phyloP scores from a whole-genome alignment of 1,140 invertebrate genomes.

The Bombus soroeensis region DNA sequence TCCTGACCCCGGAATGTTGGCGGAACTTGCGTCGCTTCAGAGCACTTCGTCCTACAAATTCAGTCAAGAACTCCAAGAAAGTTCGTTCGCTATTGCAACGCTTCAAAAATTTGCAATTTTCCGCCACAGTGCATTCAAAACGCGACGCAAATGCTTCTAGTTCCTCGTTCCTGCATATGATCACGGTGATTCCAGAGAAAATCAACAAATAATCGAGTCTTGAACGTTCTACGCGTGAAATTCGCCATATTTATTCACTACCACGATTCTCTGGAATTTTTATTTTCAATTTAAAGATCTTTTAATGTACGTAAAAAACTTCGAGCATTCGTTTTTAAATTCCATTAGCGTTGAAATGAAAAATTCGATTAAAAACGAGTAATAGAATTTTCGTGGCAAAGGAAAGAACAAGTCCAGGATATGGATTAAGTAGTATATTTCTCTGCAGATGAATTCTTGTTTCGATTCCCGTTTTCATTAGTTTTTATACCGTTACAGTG shows the following conservation, averaged over 20 bases:
- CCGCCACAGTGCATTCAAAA: neutral
- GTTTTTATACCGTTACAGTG: neutral
- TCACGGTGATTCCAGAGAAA: neutral
- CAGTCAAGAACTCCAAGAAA: neutral
- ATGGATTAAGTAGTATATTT: neutral
- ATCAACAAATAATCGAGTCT: neutral
- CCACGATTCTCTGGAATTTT: neutral
- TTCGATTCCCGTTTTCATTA: neutral
- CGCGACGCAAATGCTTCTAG: neutral
- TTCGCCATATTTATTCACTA: neutral
- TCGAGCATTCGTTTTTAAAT: neutral
- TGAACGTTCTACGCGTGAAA: neutral
- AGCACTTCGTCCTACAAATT: neutral
- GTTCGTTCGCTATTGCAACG: neutral
- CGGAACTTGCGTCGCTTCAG: neutral
- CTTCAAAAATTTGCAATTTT: neutral
- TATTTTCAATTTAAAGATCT: no score
- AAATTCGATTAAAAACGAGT: neutral
- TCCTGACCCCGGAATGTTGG: neutral
- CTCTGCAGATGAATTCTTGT: neutral
- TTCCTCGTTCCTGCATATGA: neutral
- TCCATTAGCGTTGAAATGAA: neutral
- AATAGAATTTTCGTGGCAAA: neutral
- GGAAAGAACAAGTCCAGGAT: neutral
- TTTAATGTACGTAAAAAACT: neutral